Evolutionary conservation across 2,888 invertebrate species (phyloP), one percentile per base, ranked within the genome.

Genomic region (Geotrupes spiniger): DNA sequence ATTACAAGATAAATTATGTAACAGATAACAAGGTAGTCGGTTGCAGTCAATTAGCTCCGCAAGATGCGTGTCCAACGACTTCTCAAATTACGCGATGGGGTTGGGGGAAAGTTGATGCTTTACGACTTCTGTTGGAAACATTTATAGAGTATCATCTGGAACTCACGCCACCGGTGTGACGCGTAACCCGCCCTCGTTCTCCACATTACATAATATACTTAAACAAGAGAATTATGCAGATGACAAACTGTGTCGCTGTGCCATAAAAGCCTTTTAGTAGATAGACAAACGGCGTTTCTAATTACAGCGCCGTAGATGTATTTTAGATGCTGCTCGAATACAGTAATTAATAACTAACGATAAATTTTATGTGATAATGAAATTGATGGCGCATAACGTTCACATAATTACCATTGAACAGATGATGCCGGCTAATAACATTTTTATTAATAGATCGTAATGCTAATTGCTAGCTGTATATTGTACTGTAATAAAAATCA

Each of bases 21-120:
- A 38, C 14, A 41, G 27, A 17, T 46, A 46, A 46, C 45, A 46
- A 46, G 37, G 41, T 49, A 45, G 40, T 45, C 39, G 36, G 42
- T 33, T 46, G 16, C 38, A 42, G 37, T 46, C 50, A 46, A 46
- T 50, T 50, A 50, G 38, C 29, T 25, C 12, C 28, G 41, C 42
- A 50, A 46, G 42, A 46, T 46, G 46, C 50, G 50, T 50, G 50
- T 50, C 50, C 46, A 50, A 50, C 37, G 27, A 29, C 31, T 42
- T 27, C 43, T 49, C 49, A 31, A 49, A 43, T 49, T 49, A 49
- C 43, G 26, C 15, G n/a, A 21, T 42, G 28, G 49, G 43, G 33
- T 39, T 38, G 43, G 39, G 31, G 33, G 37, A 38, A 39, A 21
- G 39, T 31, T 46, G 41, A 42, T 42, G 42, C 37, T 50, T 50